Base-by-base conservation (phyloP, 2,113 vertebrate species). In the Eidolon helvum region DNA sequence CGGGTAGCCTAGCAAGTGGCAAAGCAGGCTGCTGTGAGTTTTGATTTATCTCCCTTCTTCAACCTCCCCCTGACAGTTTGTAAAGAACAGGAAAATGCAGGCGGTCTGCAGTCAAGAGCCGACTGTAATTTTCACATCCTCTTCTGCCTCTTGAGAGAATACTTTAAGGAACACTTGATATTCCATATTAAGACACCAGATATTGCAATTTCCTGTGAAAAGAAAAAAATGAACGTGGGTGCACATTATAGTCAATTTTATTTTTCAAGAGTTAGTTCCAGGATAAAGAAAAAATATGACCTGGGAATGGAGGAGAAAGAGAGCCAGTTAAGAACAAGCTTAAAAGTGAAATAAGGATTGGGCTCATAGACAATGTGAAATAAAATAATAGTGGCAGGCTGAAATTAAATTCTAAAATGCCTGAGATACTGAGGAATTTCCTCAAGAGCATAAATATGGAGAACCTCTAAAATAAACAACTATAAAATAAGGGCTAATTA, bases 141-240 rank as follows among this genome's bases (percentile, higher is more conserved):
- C 45, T 86, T 78, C 90, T 80, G 57, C 68, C 63, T 90, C 91
- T 80, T 87, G 69, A 96, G 88, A 91, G 53, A 77, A 50, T 80
- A 84, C 82, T 75, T 97, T 75, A 88, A 95, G 65, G 72, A 84
- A 85, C 59, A 85, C 88, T 98, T 94, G 68, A 48, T 88, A 79
- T 71, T 91, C 38, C 53, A 80, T 84, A 63, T 69, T 83, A 89
- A 87, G 63, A 80, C 16, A 82, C 45, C 72, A 50, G 53, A 93
- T 78, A 91, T 50, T 92, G 68, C 28, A 86, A 71, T 94, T 94
- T 92, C 91, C 85, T 96, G 57, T 90, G 30, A 4, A 6, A 59
- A 18, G 78, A 48, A 45, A 87, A 96, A 83, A 90, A 57, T 30
- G 50, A 75, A 68, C 19, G 10, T 63, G 14, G 26, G 40, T 84